Evolutionary conservation across 2,113 vertebrate genomes (phyloP), one percentile per base, ranked within the genome.

Genomic region (Spea bombifrons): DNA sequence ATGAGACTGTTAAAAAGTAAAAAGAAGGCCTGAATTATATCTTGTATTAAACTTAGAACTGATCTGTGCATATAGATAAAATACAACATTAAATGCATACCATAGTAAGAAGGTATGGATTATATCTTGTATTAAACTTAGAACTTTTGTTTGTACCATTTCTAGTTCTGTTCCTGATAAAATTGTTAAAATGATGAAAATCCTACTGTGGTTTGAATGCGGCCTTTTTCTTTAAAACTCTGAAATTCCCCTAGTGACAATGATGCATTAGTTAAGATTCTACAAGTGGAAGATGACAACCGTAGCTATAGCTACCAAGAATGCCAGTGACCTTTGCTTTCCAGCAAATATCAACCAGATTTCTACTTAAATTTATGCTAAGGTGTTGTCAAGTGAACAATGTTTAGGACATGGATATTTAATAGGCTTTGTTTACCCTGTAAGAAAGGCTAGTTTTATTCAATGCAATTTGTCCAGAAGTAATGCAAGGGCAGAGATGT

Each of bases 241-340:
- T 77, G 0, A 5, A 78, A 46, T 81, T 16, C 78, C 75, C 86
- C 86, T 75, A 83, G 74, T 82, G 45, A 83, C 84, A 84, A 85
- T 76, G 83, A 83, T 72, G 76, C 0, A 3, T 79, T 85, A 84
- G 84, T 88, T 85, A 68, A 53, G 78, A 87, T 84, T 84, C 81
- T 53, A 81, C 46, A 77, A 80, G 78, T 86, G 83, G 78, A 83
- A 83, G 74, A 66, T 83, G 71, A 83, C 82, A 75, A 4, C 2
- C 67, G 85, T 90, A 90, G 86, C 88, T 90, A 89, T 87, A 90
- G 86, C 86, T 90, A 92, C 86, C 83, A 83, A 81, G 57, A 76
- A 44, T 73, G 81, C 67, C 82, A 83, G 3, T 13, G 66, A 82
- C 43, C 85, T 71, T 43, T 81, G 61, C 66, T 64, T 87, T 85